Conservation (phyloP, 1,140 invertebrate species). For the Eciton burchellii region DNA sequence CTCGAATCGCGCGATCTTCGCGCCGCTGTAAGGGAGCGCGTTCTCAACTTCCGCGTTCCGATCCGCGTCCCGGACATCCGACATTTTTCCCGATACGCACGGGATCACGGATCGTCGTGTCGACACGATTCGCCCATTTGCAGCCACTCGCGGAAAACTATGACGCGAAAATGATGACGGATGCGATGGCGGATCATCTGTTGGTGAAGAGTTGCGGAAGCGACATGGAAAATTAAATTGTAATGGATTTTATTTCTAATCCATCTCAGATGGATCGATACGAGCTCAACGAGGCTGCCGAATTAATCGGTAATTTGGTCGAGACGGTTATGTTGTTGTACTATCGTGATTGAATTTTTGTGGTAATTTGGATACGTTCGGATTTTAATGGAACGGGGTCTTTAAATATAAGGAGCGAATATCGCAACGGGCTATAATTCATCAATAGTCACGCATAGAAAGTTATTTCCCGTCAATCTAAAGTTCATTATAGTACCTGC, state of each 20-base stretch:
- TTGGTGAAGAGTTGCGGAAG: not conserved
- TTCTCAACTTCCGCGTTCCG: not conserved
- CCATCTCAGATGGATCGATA: not conserved
- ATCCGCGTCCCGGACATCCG: constrained; percentile 32
- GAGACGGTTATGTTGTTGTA: not conserved
- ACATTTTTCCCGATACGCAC: constrained; percentile 42
- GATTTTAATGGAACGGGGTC: too few species aligned
- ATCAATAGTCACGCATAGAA: too few species aligned
- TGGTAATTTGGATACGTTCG: too few species aligned
- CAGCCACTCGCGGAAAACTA: not conserved
- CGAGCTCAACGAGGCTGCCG: not conserved
- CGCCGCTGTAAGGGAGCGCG: too few species aligned
- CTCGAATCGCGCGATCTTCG: too few species aligned
- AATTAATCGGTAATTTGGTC: not conserved
- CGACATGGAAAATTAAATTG: not conserved
- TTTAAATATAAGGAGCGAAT: too few species aligned
- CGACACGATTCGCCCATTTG: constrained; percentile 42
- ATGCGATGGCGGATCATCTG: not conserved
- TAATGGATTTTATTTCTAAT: not conserved
- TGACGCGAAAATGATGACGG: not conserved
- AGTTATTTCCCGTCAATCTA: too few species aligned
- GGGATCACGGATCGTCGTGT: constrained; percentile 22
- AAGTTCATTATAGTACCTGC: too few species aligned
- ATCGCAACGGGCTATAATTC: too few species aligned
- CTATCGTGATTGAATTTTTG: too few species aligned